Percentiles rank a stretch among this genome's conserved stretches.
Conservation (phyloP, 2,888 invertebrate genomes). For the Pandemis corylana region DNA sequence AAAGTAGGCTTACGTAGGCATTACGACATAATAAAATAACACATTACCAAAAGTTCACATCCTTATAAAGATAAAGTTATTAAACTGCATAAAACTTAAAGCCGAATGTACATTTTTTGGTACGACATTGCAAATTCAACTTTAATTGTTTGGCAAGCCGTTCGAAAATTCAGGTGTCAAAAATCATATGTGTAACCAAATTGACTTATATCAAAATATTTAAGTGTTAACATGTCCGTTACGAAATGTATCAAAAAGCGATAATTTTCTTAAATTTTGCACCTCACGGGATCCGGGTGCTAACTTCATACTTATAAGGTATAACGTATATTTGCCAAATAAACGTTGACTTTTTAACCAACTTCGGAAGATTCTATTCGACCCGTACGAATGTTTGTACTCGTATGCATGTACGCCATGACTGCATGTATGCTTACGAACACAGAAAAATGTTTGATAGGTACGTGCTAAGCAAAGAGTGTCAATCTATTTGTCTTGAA, state of each 20-base stretch:
- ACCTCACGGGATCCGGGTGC: slow-evolving; percentile 26
- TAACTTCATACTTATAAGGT: neutral
- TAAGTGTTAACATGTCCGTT: slow-evolving; percentile 16
- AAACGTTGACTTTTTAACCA: too few relatives aligned
- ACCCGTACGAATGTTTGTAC: too few relatives aligned
- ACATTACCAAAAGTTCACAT: slow-evolving; percentile 30
- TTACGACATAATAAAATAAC: slow-evolving; percentile 22
- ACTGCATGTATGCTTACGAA: too few relatives aligned
- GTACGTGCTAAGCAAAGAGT: too few relatives aligned
- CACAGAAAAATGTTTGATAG: too few relatives aligned
- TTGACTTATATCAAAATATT: neutral
- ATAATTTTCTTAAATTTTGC: slow-evolving; percentile 24
- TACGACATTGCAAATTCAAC: neutral
- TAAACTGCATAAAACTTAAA: neutral
- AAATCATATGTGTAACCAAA: neutral
- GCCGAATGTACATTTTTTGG: neutral
- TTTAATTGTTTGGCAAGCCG: neutral
- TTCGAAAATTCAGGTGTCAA: neutral
- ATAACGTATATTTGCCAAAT: too few relatives aligned
- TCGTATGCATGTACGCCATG: too few relatives aligned
- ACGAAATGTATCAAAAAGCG: slow-evolving; percentile 28
- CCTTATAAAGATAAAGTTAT: slow-evolving; percentile 35
- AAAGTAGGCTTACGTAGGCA: slow-evolving; percentile 13
- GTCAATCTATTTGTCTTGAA: too few relatives aligned
- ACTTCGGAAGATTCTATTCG: too few relatives aligned